Evolutionary conservation across 1,140 invertebrate genomes (phyloP).

Genomic region (Neotoxoptera formosana): DNA sequence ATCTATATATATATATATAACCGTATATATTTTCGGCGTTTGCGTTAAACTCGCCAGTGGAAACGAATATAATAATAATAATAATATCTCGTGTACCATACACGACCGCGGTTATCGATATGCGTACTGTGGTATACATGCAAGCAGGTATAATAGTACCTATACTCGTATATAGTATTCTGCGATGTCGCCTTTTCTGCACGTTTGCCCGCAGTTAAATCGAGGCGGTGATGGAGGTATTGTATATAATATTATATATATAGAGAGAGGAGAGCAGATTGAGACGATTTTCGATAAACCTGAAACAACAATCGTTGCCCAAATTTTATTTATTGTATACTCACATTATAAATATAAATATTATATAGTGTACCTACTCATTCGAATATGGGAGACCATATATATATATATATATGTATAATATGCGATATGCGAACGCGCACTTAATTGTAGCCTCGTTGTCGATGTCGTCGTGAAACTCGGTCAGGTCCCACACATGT

Average conservation of each 20-base stretch:
- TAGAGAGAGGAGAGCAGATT: not conserved
- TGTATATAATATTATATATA: too few species aligned
- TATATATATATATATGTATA: too few species aligned
- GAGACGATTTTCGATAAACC: not conserved
- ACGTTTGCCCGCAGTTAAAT: not conserved
- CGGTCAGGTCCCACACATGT: not conserved
- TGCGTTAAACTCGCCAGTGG: not conserved
- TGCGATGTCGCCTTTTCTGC: not conserved
- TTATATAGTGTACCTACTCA: not conserved
- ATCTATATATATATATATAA: not conserved
- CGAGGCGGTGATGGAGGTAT: not conserved
- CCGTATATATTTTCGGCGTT: not conserved
- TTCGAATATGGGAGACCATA: not conserved
- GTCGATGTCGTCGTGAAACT: not conserved
- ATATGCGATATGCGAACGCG: not conserved
- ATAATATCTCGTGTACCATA: too few species aligned
- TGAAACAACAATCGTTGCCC: not conserved
- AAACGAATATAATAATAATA: too few species aligned
- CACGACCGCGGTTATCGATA: not conserved
- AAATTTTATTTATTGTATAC: not conserved
- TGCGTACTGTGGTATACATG: too few species aligned
- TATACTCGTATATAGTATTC: not conserved
- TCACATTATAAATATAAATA: not conserved
- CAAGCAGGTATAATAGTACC: too few species aligned
- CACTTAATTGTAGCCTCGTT: not conserved